These are phyloP conservation scores for Camelus dromedarius DNA, from an alignment of 2,113 vertebrate genomes.

Conservation along the genomic window DNA sequence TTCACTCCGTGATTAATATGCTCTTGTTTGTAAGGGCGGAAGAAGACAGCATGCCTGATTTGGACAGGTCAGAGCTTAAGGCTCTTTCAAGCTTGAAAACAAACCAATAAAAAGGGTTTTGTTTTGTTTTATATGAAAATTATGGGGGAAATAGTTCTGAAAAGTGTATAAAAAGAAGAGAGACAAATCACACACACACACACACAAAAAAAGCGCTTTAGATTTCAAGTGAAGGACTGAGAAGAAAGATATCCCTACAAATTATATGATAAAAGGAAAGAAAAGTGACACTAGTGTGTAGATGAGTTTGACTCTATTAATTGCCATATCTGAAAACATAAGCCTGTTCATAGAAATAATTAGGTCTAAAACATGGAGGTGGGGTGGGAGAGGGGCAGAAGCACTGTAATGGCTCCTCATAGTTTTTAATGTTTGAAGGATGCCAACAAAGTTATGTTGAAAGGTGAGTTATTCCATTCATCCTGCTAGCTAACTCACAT, in stretches of 20 bases:
- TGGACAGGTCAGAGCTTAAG: neutral
- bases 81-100: constrained; percentile 65
- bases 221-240: neutral
- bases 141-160: neutral
- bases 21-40: constrained; percentile 60
- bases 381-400: neutral
- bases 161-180: neutral
- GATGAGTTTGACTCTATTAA: neutral
- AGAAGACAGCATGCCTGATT: constrained; percentile 61
- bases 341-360: constrained; percentile 44
- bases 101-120: neutral
- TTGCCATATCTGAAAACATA: neutral
- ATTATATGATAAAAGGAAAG: neutral
- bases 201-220: neutral
- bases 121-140: constrained; percentile 11
- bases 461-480: neutral
- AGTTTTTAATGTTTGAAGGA: constrained; percentile 65
- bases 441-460: constrained; percentile 62
- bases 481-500: constrained; percentile 35
- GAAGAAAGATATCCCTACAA: neutral
- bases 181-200: neutral
- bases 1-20: constrained; percentile 79
- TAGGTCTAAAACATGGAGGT: neutral
- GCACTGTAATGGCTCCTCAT: constrained; percentile 58
- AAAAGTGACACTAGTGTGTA: neutral